A percentile compares a stretch with the other conserved stretches of the same genome.
These are phyloP conservation scores for Malurus splendens DNA, from an alignment of 2,797 vertebrate species.

Conservation along the genomic window DNA sequence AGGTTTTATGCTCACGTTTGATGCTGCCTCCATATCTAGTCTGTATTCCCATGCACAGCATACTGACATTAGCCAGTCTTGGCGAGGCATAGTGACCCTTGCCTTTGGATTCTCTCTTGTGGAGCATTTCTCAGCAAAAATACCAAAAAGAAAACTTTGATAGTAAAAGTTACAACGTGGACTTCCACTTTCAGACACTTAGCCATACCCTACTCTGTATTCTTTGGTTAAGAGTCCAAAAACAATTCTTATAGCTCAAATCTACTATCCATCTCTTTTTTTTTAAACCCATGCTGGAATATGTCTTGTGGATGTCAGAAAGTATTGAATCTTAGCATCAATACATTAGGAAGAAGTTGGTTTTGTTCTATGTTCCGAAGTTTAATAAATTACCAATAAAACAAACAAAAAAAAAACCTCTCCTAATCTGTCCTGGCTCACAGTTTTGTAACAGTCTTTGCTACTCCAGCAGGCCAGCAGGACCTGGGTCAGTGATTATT, in stretches of 20 bases:
- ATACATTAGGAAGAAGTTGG: rapidly evolving
- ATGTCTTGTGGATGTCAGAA: background rate
- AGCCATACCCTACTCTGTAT: background rate
- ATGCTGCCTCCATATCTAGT: background rate
- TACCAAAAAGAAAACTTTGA: background rate
- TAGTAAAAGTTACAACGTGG: background rate
- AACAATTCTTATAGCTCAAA: background rate
- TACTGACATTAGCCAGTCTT: background rate
- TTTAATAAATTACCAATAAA: background rate
- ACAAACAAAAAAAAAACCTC: background rate
- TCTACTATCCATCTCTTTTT: background rate
- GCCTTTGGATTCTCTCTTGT: background rate
- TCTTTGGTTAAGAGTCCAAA: background rate
- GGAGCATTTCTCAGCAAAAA: background rate
- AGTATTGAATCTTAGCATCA: background rate
- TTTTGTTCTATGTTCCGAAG: background rate
- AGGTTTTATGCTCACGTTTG: background rate
- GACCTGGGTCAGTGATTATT: background rate
- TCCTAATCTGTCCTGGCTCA: background rate
- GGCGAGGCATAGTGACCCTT: background rate
- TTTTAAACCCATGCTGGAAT: background rate
- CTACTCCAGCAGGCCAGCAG: background rate
- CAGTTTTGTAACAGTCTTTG: background rate
- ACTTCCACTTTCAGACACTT: background rate
- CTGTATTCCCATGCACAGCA: background rate